Base-by-base conservation (phyloP, 92 coral and sea anemone genomes). In the Siderastrea radians region DNA sequence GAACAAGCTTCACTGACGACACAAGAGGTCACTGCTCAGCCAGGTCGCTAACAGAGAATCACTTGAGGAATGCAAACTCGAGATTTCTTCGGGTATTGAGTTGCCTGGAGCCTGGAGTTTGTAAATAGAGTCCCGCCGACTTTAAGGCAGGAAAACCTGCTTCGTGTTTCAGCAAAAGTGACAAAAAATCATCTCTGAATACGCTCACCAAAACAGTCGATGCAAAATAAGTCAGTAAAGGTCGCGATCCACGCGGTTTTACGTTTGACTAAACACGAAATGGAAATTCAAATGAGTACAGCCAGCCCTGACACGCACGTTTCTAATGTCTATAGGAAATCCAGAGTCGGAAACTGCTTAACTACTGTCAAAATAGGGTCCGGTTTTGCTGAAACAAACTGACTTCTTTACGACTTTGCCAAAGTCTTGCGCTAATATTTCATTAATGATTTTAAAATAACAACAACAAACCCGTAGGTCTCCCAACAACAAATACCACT, bases 61-160 rank as follows among this genome's bases (percentile, higher is more conserved):
- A 74, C 72, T 84, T 48, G 62, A 13, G 80, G 87, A 84, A 84
- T 84, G 87, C 59, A 63, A 84, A 84, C 80, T 73, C 72, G 80
- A 74, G 80, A 84, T 60, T 74, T 83, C 64, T 74, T 11, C 13
- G 2, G 44, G 87, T 84, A 62, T 74, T 52, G 65, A 61, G 80
- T 84, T 84, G 87, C 87, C 17, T 50, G 70, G 61, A 50, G 80
- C 80, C 87, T 84, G 87, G 80, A 63, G 87, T 73, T 84, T 84
- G 87, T 73, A 82, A 82, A 84, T 26, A 48, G 65, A 15, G 74
- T 62, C 72, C 87, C 81, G 63, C 68, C 76, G 76, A 81, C 85
- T 67, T 13, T 48, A 54, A 38, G 80, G 38, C 72, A 73, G 72
- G 47, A 26, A 26, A 19, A 6, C 45, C 87, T 84, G 80, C 64